These are phyloP conservation scores for Dolichoris vasculosae DNA, from an alignment of 1,140 invertebrate genomes.

Conservation along the genomic window DNA sequence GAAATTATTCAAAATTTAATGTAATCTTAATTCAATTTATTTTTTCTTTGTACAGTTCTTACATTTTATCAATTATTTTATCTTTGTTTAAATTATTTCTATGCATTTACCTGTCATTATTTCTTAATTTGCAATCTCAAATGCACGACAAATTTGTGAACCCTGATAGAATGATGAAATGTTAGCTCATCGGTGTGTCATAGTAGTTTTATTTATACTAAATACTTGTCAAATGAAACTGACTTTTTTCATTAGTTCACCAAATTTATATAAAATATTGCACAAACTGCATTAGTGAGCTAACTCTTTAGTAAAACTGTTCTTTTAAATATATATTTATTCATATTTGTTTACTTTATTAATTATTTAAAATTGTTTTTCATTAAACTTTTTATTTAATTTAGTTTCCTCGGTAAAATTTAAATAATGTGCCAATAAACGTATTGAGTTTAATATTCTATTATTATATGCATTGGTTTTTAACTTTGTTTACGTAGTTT, in stretches of 20 bases:
- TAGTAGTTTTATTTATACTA: constrained; percentile 51
- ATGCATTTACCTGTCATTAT: constrained; percentile 25
- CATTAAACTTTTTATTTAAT: constrained; percentile 38
- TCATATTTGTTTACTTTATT: constrained; percentile 37
- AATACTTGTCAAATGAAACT: constrained; percentile 50
- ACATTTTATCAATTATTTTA: constrained; percentile 55
- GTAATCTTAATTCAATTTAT: constrained; percentile 71
- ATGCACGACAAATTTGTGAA: constrained; percentile 54
- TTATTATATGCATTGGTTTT: constrained; percentile 47
- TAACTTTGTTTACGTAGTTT: constrained; percentile 2
- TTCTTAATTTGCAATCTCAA: constrained; percentile 8
- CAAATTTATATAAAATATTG: constrained; percentile 61
- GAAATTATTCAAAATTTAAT: constrained; percentile 59
- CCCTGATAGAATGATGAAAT: constrained; percentile 51
- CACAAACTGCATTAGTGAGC: constrained; percentile 20
- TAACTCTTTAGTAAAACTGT: constrained; percentile 24
- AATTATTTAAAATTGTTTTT: constrained; percentile 27
- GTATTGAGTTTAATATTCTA: constrained; percentile 36
- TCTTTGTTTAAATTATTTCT: constrained; percentile 52
- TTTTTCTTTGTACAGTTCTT: constrained; percentile 67
- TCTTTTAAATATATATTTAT: constrained; percentile 31
- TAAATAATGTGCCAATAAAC: constrained; percentile 36
- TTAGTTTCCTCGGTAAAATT: constrained; percentile 42
- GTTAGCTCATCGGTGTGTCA: not conserved
- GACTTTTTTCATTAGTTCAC: constrained; percentile 40